phyloP scores from a whole-genome alignment of 92 coral and sea anemone genomes.

The Parazoanthus swiftii region DNA sequence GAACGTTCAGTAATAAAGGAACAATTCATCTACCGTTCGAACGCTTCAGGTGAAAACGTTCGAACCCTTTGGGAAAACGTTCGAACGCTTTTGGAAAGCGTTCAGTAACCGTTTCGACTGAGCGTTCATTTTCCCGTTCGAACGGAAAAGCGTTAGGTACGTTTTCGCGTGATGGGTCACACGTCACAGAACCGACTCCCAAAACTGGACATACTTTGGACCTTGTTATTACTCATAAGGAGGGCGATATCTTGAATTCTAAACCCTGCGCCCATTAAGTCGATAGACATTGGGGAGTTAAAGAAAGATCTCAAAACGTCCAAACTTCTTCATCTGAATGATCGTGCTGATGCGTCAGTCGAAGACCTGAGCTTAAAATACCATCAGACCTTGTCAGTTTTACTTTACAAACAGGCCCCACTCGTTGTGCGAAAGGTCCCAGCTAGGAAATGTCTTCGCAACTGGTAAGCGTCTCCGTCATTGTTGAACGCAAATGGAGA shows the following conservation, averaged over 20 bases:
- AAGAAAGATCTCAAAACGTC: not conserved
- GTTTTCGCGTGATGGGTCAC: no score
- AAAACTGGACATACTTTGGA: not conserved
- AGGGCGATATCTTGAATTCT: not conserved
- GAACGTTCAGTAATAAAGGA: not conserved
- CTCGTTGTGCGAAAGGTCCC: slow-evolving; percentile 17
- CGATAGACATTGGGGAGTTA: not conserved
- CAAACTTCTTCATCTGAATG: not conserved
- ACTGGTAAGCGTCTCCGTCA: slow-evolving; percentile 21
- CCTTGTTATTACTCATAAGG: not conserved
- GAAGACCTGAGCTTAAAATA: slow-evolving; percentile 20
- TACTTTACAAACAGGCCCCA: slow-evolving; percentile 30
- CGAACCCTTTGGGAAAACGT: not conserved
- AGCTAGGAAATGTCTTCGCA: slow-evolving; percentile 26
- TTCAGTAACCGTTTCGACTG: no score
- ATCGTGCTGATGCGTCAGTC: not conserved
- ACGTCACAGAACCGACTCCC: no score
- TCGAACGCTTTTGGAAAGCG: no score
- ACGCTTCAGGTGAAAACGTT: not conserved
- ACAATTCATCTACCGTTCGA: slow-evolving; percentile 1
- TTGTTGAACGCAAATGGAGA: slow-evolving; percentile 15
- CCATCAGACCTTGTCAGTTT: slow-evolving; percentile 3
- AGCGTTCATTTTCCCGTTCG: no score
- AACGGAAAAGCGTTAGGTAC: no score
- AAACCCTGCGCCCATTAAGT: not conserved